Evolutionary conservation across 2,888 invertebrate species (phyloP).

Genomic region (Mesorhabditis belari): DNA sequence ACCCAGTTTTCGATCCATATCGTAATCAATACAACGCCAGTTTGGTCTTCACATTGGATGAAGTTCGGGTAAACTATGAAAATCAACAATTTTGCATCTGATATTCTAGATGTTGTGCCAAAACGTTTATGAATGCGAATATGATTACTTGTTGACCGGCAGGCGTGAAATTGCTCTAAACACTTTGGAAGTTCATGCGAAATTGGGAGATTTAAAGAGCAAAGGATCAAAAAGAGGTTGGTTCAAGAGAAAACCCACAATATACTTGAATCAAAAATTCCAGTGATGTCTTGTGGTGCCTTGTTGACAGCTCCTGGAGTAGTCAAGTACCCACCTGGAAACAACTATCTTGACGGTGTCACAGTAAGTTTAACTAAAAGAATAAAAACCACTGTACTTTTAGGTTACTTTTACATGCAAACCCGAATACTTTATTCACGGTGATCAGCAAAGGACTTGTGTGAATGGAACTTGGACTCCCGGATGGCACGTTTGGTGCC

Average conservation of each 20-base stretch:
- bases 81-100: too few relatives aligned
- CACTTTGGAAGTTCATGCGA: slow-evolving; percentile 25
- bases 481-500: slow-evolving; percentile 42
- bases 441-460: slow-evolving; percentile 27
- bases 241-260: not conserved
- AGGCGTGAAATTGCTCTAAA: slow-evolving; percentile 32
- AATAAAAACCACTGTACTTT: too few relatives aligned
- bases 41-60: slow-evolving; percentile 26
- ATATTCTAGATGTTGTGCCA: slow-evolving; percentile 20
- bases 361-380: too few relatives aligned
- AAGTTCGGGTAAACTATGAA: slow-evolving; percentile 19
- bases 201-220: slow-evolving; percentile 16
- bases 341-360: slow-evolving; percentile 41
- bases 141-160: slow-evolving; percentile 35
- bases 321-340: slow-evolving; percentile 36
- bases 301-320: slow-evolving; percentile 32
- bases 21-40: slow-evolving; percentile 10
- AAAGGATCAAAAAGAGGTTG: slow-evolving; percentile 20
- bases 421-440: slow-evolving; percentile 40
- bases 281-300: slow-evolving; percentile 20
- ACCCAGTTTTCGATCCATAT: slow-evolving; percentile 29
- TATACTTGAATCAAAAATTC: too few relatives aligned
- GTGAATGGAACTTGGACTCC: slow-evolving; percentile 42
- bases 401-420: slow-evolving; percentile 40
- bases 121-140: slow-evolving; percentile 24